phyloP scores from a whole-genome alignment of 2,797 vertebrate genomes.

The Chiloscyllium punctatum region DNA sequence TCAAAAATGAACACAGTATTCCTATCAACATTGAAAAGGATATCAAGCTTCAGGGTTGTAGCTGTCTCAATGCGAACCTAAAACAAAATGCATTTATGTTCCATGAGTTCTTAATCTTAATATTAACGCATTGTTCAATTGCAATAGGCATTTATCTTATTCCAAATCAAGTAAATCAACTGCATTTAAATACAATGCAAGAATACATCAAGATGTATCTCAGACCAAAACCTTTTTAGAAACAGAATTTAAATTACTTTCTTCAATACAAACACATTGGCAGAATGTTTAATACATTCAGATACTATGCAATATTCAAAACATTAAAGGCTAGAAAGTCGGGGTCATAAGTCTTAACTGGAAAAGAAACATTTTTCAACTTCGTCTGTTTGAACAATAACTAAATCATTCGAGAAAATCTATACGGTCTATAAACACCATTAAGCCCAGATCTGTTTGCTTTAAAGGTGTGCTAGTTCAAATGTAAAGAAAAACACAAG shows the following conservation, averaged over 20 bases:
- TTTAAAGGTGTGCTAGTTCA: neutral
- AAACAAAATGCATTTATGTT: neutral
- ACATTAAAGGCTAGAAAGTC: neutral
- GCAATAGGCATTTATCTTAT: neutral
- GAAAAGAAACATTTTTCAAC: neutral
- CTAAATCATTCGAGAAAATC: neutral
- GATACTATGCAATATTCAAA: neutral
- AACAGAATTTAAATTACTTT: neutral
- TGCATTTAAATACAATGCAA: neutral
- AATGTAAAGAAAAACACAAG: neutral
- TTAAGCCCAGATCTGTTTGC: neutral
- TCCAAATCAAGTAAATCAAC: neutral
- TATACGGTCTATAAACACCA: neutral
- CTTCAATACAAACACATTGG: neutral
- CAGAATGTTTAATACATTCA: neutral
- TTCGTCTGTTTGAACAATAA: neutral
- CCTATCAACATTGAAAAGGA: slow-evolving; percentile 63
- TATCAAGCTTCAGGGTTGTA: slow-evolving; percentile 93
- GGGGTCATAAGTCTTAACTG: neutral
- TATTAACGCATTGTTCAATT: neutral
- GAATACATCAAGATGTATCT: neutral
- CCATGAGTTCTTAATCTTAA: neutral
- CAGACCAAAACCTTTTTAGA: neutral
- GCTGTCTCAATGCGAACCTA: slow-evolving; percentile 95
- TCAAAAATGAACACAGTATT: neutral